Conservation (phyloP, 1,140 invertebrate species). For the Aphidius gifuensis region DNA sequence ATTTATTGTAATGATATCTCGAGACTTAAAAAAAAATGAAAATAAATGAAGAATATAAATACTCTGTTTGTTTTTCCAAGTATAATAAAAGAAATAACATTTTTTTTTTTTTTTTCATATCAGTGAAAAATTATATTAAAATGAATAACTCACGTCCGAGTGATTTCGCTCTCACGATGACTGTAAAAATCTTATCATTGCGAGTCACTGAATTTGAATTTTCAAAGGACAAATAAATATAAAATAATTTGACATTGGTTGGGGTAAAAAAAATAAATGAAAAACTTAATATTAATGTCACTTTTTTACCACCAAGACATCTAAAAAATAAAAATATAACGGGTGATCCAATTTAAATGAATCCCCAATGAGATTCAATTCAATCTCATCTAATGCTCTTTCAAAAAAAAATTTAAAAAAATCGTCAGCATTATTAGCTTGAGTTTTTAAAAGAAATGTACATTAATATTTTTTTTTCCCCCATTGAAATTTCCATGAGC, state of each 20-base stretch:
- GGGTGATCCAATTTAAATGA: constrained; percentile 31
- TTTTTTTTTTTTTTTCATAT: neutral
- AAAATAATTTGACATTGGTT: constrained; percentile 11
- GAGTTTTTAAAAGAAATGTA: no score
- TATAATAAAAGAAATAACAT: no score
- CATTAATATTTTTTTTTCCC: neutral
- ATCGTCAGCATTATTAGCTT: neutral
- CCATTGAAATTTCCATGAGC: constrained; percentile 22
- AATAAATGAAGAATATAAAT: constrained; percentile 6
- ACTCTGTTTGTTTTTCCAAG: no score
- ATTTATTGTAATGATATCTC: constrained; percentile 21
- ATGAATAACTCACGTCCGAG: constrained; percentile 6
- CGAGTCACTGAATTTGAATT: constrained; percentile 25
- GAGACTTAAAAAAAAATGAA: constrained; percentile 19
- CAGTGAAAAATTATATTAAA: neutral
- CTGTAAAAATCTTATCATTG: constrained; percentile 46
- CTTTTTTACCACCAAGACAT: constrained; percentile 33
- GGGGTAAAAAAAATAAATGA: neutral
- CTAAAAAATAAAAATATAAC: constrained; percentile 32
- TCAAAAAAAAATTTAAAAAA: constrained; percentile 5
- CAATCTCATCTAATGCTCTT: constrained; percentile 17
- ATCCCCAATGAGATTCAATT: constrained; percentile 21
- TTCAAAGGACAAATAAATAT: neutral
- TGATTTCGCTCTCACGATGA: constrained; percentile 12
- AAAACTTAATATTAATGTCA: constrained; percentile 46